Base-by-base conservation (phyloP, 2,888 invertebrate species). In the Pyrgus malvae region DNA sequence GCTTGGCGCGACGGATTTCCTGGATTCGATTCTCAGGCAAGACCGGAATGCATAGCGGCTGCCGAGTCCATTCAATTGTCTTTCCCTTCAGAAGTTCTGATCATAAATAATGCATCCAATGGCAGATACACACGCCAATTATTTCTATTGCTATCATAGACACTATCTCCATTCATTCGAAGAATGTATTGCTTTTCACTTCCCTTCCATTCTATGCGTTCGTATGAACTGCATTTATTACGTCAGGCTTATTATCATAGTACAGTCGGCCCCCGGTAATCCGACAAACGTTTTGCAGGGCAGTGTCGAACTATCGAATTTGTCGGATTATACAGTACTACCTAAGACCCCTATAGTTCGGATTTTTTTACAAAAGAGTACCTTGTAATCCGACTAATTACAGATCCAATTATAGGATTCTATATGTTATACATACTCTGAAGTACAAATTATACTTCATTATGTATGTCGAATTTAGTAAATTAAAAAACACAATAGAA, bases 1-100 rank as follows among this genome's bases (percentile, higher is more conserved):
- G 44, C 44, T 50, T 60, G 62, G 61, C 66, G 73, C 65, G 55
- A 69, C 82, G 84, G 84, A 86, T 82, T 85, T 87, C 87, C 88
- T 79, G 76, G 68, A 68, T 80, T 80, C 75, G 69, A 75, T 76
- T 83, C 85, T 71, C 80, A 77, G 73, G 67, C 78, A 66, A 70
- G 74, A 70, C 67, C 60, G 76, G 80, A 78, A 80, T 85, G 62
- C 58, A 61, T 61, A 58, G 54, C 53, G 27, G 41, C 19, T 19
- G 41, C 48, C 21, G 17, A 46, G 3, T 23, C 46, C 11, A 38
- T 58, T 50, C 41, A 42, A 46, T 56, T 57, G 49, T 57, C 57
- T 31, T 48, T 40, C 50, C 14, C 46, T 41, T 55, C 41, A 46
- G 46, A 44, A 45, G 7, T 53, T 40, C 33, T 23, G 46, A 48